Evolutionary conservation across 2,888 invertebrate species (phyloP).

Genomic region (Epinotia demarniana): DNA sequence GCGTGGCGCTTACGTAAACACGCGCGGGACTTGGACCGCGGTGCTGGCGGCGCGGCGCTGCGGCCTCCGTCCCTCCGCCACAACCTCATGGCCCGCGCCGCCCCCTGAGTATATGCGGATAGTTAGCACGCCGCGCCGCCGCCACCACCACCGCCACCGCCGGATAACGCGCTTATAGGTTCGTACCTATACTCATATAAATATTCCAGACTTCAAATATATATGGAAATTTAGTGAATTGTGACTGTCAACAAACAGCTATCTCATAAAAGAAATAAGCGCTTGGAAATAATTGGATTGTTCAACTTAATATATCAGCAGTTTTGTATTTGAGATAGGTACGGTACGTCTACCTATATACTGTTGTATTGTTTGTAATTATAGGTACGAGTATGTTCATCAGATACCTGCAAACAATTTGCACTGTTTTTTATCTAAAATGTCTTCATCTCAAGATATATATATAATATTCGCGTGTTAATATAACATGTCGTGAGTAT

Average conservation of each 20-base stretch:
- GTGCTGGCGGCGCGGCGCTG: slow-evolving; percentile 76
- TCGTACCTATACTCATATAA: slow-evolving; percentile 45
- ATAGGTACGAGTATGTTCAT: background rate
- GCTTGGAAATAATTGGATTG: background rate
- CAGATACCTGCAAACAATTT: background rate
- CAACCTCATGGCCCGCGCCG: slow-evolving; percentile 80
- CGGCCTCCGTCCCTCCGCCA: slow-evolving; percentile 76
- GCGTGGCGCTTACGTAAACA: slow-evolving; percentile 85
- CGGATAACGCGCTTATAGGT: slow-evolving; percentile 80
- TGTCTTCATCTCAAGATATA: background rate
- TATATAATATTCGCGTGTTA: no score
- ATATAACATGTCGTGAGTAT: slow-evolving; percentile 13
- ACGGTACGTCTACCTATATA: background rate
- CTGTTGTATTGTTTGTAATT: background rate
- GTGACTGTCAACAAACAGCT: background rate
- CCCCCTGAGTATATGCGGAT: slow-evolving; percentile 75
- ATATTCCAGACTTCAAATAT: slow-evolving; percentile 11
- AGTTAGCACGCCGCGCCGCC: slow-evolving; percentile 69
- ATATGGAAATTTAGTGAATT: background rate
- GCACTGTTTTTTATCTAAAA: background rate
- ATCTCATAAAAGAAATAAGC: background rate
- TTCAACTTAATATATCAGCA: background rate
- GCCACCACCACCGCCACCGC: slow-evolving; percentile 76
- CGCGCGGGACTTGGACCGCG: slow-evolving; percentile 71
- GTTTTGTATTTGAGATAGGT: background rate